phyloP scores from a whole-genome alignment of 2,888 invertebrate species.

The Abscondita cerata region DNA sequence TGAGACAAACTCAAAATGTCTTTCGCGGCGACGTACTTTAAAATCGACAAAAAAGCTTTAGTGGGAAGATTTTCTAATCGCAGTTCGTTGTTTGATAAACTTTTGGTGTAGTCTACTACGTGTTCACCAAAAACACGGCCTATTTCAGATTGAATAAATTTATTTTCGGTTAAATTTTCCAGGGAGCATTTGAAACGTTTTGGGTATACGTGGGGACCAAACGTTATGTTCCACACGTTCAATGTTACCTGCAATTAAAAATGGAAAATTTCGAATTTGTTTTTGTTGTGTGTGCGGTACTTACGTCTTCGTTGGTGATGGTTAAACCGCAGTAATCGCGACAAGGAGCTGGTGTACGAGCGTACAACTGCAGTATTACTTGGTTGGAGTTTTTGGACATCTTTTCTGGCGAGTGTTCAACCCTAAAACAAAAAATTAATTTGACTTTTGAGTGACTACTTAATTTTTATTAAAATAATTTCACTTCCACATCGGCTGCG shows the following conservation, averaged over 20 bases:
- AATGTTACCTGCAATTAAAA: slow-evolving; percentile 43
- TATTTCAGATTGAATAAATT: slow-evolving; percentile 45
- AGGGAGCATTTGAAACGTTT: slow-evolving; percentile 38
- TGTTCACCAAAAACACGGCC: slow-evolving; percentile 46
- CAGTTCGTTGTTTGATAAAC: slow-evolving; percentile 34
- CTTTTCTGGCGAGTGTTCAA: not conserved
- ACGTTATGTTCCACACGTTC: slow-evolving; percentile 48
- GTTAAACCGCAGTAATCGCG: slow-evolving; percentile 55
- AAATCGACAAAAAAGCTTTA: slow-evolving; percentile 45
- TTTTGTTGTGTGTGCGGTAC: no score
- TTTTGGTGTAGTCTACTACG: slow-evolving; percentile 29
- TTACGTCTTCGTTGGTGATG: slow-evolving; percentile 47
- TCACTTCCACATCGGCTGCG: no score
- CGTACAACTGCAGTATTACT: slow-evolving; percentile 49
- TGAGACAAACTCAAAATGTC: slow-evolving; percentile 44
- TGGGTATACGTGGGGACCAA: slow-evolving; percentile 47
- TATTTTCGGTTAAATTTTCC: slow-evolving; percentile 46
- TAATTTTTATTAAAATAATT: no score
- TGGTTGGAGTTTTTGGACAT: slow-evolving; percentile 13
- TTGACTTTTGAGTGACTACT: not conserved
- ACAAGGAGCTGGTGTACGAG: slow-evolving; percentile 49
- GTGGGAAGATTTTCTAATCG: slow-evolving; percentile 44
- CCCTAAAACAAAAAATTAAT: not conserved
- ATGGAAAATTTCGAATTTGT: no score
- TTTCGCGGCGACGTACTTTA: slow-evolving; percentile 41